Conservation (phyloP, 1,140 invertebrate species). For the Oppia nitens region DNA sequence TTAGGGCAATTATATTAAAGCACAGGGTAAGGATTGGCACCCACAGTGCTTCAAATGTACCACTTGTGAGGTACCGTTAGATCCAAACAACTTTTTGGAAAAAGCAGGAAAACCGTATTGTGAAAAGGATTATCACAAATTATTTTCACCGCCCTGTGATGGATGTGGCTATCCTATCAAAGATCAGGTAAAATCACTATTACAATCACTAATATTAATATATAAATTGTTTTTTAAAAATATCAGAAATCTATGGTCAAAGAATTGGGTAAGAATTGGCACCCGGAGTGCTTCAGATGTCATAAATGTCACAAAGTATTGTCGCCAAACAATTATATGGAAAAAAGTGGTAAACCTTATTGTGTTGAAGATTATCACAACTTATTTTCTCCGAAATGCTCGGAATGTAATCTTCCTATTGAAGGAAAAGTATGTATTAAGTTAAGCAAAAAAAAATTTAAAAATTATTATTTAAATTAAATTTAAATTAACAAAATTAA, state of each 20-base stretch:
- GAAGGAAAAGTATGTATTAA: constrained; percentile 9
- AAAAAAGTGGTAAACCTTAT: constrained; percentile 33
- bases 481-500: constrained; percentile 63
- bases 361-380: constrained; percentile 38
- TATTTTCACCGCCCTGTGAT: constrained; percentile 89
- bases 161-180: constrained; percentile 7
- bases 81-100: constrained; percentile 96
- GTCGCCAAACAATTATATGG: constrained; percentile 31
- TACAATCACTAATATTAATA: too few relatives aligned
- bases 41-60: constrained; percentile 96
- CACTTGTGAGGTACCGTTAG: constrained; percentile 87
- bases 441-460: too few relatives aligned
- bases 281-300: constrained; percentile 38
- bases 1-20: constrained; percentile 32
- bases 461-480: too few relatives aligned
- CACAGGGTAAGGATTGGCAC: constrained; percentile 95
- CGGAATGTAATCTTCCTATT: constrained; percentile 14
- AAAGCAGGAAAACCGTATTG: constrained; percentile 89
- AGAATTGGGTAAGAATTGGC: constrained; percentile 31
- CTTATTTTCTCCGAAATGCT: constrained; percentile 36
- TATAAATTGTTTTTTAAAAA: too few relatives aligned
- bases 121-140: constrained; percentile 91
- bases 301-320: constrained; percentile 27
- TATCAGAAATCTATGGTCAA: too few relatives aligned
- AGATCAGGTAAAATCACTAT: not conserved